Base-by-base conservation (phyloP, 92 coral and sea anemone species). In the Pocillopora grandis region DNA sequence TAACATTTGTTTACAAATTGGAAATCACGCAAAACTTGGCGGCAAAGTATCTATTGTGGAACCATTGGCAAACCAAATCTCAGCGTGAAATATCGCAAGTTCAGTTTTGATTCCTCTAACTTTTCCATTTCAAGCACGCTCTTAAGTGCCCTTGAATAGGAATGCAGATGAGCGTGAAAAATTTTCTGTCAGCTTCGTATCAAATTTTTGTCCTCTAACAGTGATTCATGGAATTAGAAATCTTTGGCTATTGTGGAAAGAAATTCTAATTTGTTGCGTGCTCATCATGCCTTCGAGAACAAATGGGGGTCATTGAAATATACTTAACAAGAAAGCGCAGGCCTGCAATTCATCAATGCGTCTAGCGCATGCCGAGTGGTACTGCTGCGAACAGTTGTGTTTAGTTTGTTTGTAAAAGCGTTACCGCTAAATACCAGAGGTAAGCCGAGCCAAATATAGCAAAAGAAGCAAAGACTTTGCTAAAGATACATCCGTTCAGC, bases 311-410 rank as follows among this genome's bases (percentile, higher is more conserved):
- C 81, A 66, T 68, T 15, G 70, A 84, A 71, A 77, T 27, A 66
- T 76, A 77, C 58, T 59, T 77, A 31, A 76, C 75, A 84, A 77
- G 67, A 58, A 66, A 58, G 82, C 27, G 13, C 62, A 31, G 57
- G 58, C 36, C 76, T 66, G 20, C 56, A 69, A 77, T 66, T 77
- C 68, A 84, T 76, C 83, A 65, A 42, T 76, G 2, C 65, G 83
- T 76, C 83, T 84, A 57, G 49, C 14, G 65, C 88, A 33, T 58
- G 88, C 60, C 64, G 88, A 66, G 88, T 55, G 67, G 17, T 35
- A 84, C 82, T 57, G 82, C 88, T 84, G 88, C 4, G 82, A 84
- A 55, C 76, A 58, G 88, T 66, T 76, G 76, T 77, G 81, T 76
- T 76, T 84, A 71, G 49, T 84, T 66, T 58, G 48, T 19, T 76